These are phyloP conservation scores for Aleiodes sp. DNA, from an alignment of 1,140 invertebrate species.

Conservation along the genomic window DNA sequence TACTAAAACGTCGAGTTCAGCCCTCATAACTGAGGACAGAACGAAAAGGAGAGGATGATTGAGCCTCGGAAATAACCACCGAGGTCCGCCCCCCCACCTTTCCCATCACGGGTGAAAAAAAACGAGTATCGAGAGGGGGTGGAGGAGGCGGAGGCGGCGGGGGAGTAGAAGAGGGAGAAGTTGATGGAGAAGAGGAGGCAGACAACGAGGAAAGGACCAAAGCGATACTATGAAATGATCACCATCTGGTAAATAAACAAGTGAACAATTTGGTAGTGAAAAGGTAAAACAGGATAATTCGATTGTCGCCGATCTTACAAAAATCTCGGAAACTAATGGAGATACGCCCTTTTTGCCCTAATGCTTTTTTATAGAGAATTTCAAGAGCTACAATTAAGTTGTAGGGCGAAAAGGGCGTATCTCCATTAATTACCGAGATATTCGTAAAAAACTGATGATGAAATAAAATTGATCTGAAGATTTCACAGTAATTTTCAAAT, in stretches of 20 bases:
- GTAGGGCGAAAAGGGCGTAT: too few species aligned
- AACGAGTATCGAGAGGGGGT: slow-evolving; percentile 14
- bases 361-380: too few species aligned
- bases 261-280: too few species aligned
- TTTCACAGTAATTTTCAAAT: too few species aligned
- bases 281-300: too few species aligned
- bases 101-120: slow-evolving; percentile 21
- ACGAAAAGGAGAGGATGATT: slow-evolving; percentile 31
- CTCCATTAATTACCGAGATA: too few species aligned
- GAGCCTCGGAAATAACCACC: slow-evolving; percentile 37
- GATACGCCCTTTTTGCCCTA: neutral
- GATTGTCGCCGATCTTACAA: too few species aligned
- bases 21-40: neutral
- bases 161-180: neutral
- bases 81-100: slow-evolving; percentile 22
- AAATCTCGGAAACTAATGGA: too few species aligned
- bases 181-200: slow-evolving; percentile 6
- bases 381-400: too few species aligned
- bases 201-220: neutral
- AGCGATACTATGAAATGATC: neutral
- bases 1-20: neutral
- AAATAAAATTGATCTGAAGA: too few species aligned
- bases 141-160: neutral
- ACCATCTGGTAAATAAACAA: slow-evolving; percentile 6
- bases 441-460: too few species aligned